A percentile compares a stretch with the other conserved stretches of the same genome.
Conservation (phyloP, 2,888 invertebrate genomes). For the Polyploca ridens region DNA sequence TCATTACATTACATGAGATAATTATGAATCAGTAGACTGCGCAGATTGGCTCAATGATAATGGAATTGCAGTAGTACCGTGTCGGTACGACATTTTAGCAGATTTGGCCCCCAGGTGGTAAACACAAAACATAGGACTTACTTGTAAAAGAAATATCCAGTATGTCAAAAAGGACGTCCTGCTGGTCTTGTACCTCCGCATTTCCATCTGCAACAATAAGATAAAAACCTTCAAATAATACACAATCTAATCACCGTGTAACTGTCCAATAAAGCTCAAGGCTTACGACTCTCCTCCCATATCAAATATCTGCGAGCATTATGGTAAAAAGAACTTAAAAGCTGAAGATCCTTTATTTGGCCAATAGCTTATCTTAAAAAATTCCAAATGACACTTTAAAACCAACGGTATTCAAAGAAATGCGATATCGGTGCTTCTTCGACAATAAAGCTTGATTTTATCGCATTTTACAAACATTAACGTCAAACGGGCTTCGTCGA, state of each 20-base stretch:
- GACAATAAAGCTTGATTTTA: conserved; percentile 49
- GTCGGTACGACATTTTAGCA: too few relatives aligned
- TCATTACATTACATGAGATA: too few relatives aligned
- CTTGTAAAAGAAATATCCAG: conserved; percentile 81
- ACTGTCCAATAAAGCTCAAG: neutral
- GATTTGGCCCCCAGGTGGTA: too few relatives aligned
- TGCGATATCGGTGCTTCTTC: conserved; percentile 29
- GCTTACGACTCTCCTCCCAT: neutral
- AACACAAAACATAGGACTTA: conserved; percentile 41
- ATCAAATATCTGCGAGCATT: neutral
- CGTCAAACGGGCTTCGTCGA: conserved; percentile 32
- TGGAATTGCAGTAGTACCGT: too few relatives aligned
- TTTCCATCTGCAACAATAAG: conserved; percentile 71
- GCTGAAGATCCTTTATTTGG: neutral
- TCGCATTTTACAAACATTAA: conserved; percentile 40
- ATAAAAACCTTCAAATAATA: conserved; percentile 18
- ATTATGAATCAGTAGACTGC: too few relatives aligned
- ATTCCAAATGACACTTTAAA: conserved; percentile 23
- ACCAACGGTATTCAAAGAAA: conserved; percentile 24
- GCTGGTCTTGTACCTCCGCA: conserved; percentile 56
- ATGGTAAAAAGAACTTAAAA: too few relatives aligned
- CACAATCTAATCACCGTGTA: neutral
- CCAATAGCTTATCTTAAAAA: neutral
- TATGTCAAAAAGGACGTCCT: conserved; percentile 72
- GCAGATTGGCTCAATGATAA: too few relatives aligned